Evolutionary conservation across 2,113 vertebrate genomes (phyloP).

Genomic region (Haemorhous mexicanus): DNA sequence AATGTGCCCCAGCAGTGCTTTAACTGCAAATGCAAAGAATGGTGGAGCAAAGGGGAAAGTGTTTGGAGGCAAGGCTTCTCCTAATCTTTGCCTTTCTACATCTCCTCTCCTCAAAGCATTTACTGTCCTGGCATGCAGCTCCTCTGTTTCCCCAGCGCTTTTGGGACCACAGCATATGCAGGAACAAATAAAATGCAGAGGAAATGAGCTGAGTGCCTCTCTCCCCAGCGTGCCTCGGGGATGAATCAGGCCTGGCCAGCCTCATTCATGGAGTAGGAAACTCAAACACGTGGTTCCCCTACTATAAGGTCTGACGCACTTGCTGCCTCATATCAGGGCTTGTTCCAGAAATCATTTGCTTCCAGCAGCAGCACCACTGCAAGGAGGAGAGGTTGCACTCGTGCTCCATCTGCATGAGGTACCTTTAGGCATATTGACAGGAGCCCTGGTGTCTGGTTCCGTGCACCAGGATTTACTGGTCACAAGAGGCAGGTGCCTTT

Average conservation of each 20-base stretch:
- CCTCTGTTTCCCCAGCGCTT: neutral
- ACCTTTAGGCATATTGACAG: neutral
- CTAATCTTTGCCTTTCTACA: neutral
- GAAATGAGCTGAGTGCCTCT: neutral
- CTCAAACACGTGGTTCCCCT: neutral
- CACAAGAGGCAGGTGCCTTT: neutral
- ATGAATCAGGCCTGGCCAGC: neutral
- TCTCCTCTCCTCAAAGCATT: neutral
- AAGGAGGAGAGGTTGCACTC: neutral
- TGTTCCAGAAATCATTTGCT: neutral
- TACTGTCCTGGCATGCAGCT: neutral
- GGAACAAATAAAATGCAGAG: neutral
- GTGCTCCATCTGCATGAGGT: neutral
- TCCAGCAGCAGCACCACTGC: neutral
- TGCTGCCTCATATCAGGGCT: neutral
- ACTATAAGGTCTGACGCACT: neutral
- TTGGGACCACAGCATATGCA: neutral
- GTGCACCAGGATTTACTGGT: neutral
- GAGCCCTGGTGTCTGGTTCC: neutral
- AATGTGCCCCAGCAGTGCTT: neutral
- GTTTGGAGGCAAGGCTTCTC: neutral
- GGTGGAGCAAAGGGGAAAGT: neutral
- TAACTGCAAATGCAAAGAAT: neutral
- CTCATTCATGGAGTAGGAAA: neutral
- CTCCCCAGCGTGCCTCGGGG: rapidly evolving